Conservation (phyloP, 2,113 vertebrate genomes). For the Phasianus colchicus region DNA sequence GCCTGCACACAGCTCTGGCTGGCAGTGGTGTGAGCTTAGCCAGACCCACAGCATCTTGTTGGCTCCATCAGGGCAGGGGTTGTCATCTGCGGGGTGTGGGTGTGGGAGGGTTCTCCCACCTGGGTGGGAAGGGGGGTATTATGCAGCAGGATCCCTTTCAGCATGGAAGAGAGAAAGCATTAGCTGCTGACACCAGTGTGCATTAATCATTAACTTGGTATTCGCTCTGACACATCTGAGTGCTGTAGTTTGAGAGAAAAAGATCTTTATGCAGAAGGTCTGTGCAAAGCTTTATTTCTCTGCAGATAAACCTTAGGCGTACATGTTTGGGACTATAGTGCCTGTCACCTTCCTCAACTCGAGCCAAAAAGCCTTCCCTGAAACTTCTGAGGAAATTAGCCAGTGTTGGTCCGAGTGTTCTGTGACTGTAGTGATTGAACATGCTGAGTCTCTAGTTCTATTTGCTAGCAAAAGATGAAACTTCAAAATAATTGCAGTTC, state of each 20-base stretch:
- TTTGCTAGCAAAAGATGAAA: not conserved
- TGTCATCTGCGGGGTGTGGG: not conserved
- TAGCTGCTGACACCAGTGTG: not conserved
- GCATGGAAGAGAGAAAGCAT: not conserved
- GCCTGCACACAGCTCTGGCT: slow-evolving; percentile 40
- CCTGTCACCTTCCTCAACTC: not conserved
- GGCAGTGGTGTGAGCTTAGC: not conserved
- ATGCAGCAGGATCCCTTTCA: not conserved
- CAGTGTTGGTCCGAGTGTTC: not conserved
- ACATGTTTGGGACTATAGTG: not conserved
- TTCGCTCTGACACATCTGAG: not conserved
- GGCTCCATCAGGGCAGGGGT: not conserved
- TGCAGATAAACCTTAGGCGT: not conserved
- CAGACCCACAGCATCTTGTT: not conserved
- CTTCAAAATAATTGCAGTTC: not conserved
- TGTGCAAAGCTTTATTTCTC: not conserved
- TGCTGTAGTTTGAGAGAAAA: not conserved
- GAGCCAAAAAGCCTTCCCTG: not conserved
- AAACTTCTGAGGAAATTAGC: not conserved
- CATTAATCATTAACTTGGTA: slow-evolving; percentile 48
- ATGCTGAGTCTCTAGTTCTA: not conserved
- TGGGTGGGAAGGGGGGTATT: not conserved
- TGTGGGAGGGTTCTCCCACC: no score
- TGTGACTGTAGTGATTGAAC: not conserved
- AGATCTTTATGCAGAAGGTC: not conserved